Conservation (phyloP, 2,797 vertebrate species). For the Tarsius wallacei region DNA sequence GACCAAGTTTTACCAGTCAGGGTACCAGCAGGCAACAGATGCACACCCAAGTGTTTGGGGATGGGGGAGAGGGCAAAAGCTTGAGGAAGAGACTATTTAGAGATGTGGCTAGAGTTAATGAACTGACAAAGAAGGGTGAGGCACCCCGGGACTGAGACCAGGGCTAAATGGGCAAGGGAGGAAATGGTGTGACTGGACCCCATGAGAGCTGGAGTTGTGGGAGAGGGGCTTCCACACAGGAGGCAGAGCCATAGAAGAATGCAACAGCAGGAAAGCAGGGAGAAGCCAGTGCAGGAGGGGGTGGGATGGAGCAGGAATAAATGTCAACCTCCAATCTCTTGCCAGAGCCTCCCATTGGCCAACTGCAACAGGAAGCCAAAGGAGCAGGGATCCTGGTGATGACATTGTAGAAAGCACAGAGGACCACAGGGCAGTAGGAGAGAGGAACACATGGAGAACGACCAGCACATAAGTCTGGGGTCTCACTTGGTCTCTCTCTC, state of each 20-base stretch:
- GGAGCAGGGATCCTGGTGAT: not conserved
- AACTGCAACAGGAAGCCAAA: not conserved
- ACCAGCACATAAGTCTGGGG: not conserved
- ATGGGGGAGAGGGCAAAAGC: not conserved
- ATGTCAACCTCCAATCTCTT: not conserved
- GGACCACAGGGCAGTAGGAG: not conserved
- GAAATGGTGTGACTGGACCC: not conserved
- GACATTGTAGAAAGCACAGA: not conserved
- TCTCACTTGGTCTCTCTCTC: rapidly evolving
- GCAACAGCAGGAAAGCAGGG: not conserved
- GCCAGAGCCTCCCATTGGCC: not conserved
- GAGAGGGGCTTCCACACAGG: not conserved
- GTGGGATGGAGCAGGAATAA: not conserved
- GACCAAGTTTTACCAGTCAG: too few relatives aligned
- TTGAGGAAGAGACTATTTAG: not conserved
- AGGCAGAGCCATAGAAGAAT: rapidly evolving
- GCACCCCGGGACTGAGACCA: not conserved
- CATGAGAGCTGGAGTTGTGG: not conserved
- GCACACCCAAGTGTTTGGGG: not conserved
- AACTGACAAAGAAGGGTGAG: not conserved
- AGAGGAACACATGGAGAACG: not conserved
- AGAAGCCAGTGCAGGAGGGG: not conserved
- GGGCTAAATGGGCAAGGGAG: not conserved
- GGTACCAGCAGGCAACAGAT: not conserved
- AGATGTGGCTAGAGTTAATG: not conserved